Base-by-base conservation (phyloP, 2,113 vertebrate genomes). In the Probosciger aterrimus region DNA sequence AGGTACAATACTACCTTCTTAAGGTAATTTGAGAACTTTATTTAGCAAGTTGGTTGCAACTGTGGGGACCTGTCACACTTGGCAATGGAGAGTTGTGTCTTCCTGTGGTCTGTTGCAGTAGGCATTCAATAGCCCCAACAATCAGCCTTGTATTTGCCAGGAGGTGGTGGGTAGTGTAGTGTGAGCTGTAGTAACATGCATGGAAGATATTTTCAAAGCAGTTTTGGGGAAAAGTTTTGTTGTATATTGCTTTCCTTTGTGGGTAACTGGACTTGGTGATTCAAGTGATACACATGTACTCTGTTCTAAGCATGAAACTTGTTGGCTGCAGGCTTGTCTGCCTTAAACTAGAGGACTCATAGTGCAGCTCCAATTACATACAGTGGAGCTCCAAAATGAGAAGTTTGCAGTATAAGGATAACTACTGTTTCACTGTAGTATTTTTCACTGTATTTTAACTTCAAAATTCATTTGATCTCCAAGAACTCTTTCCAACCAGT, bases 401-500 rank as follows among this genome's bases (percentile, higher is more conserved):
- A 82, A 46, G 11, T 63, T 81, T 47, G 20, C 17, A 31, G 22
- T 63, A 24, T 39, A 60, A 84, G 28, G 28, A 50, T 39, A 64
- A 49, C 11, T 52, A 44, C 44, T 75, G 10, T 49, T 74, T 88
- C n/a, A 64, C 30, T 59, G 28, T 33, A 31, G 25, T 63, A 9
- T 43, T 73, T 84, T 46, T 84, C 52, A 39, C 20, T 73, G n/a
- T 81, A 43, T 87, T 74, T 3, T 68, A 28, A 64, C 78, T 88
- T 84, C 79, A 92, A 53, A 86, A 95, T 90, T 65, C 1, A 84
- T 90, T 83, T 96, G 30, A 50, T 82, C 53, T 93, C 95, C 60
- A 44, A 70, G 49, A 90, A 55, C 52, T 63, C 80, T 63, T 71
- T 60, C 52, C 4, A 11, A 47, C 44, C 47, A 82, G 49, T 65